Evolutionary conservation across 2,888 invertebrate genomes (phyloP).

Genomic region (Synergus gifuensis): DNA sequence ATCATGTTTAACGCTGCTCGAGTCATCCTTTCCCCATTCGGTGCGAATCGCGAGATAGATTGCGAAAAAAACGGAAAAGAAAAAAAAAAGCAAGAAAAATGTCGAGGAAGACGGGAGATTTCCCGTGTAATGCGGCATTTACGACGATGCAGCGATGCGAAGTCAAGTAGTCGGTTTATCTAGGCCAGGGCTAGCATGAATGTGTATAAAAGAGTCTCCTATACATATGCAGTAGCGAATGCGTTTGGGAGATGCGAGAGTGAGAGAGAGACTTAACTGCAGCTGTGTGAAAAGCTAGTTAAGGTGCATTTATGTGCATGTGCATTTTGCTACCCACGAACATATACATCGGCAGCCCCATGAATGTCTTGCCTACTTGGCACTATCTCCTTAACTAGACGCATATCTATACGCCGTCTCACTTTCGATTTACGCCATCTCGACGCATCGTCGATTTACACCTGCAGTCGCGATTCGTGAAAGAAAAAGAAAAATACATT

Average conservation of each 20-base stretch:
- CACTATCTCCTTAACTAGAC: slow-evolving; percentile 67
- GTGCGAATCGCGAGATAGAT: slow-evolving; percentile 24
- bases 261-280: slow-evolving; percentile 32
- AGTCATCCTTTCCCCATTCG: background rate
- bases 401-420: slow-evolving; percentile 59
- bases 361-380: slow-evolving; percentile 60
- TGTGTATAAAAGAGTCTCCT: slow-evolving; percentile 53
- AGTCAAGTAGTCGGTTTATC: slow-evolving; percentile 70
- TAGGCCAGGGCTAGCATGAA: slow-evolving; percentile 76
- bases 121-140: slow-evolving; percentile 44
- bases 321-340: slow-evolving; percentile 49
- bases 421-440: slow-evolving; percentile 66
- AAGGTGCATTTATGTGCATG: slow-evolving; percentile 54
- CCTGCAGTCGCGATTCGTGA: slow-evolving; percentile 29
- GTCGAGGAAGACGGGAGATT: slow-evolving; percentile 48
- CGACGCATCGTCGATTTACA: slow-evolving; percentile 57
- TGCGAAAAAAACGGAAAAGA: slow-evolving; percentile 46
- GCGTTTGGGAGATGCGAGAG: slow-evolving; percentile 46
- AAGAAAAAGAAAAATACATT: no score
- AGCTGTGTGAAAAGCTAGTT: slow-evolving; percentile 50
- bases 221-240: slow-evolving; percentile 29
- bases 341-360: slow-evolving; percentile 53
- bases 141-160: slow-evolving; percentile 62
- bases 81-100: slow-evolving; percentile 39
- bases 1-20: background rate